Base-by-base conservation (phyloP, 2,113 vertebrate genomes). In the Cyphomyrus plagiostoma region DNA sequence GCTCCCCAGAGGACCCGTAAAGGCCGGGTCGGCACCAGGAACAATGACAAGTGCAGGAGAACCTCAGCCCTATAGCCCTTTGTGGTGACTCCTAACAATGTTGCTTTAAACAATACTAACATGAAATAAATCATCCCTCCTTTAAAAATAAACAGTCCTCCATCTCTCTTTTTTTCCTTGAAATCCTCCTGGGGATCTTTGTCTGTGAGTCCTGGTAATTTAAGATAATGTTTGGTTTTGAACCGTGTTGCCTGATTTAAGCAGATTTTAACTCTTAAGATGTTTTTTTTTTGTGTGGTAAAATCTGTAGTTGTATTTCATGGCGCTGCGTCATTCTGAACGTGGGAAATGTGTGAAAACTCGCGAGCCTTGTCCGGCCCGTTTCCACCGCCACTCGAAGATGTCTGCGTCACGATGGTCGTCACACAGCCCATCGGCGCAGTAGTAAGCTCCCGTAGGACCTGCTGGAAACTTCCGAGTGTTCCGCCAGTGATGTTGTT, bases 11-110 rank as follows among this genome's bases (percentile, higher is more conserved):
- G 90, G 48, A 84, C 50, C 87, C 19, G 89, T 90, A 92, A 92
- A 93, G 93, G 91, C 92, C 90, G 91, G 77, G n/a, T 70, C 91
- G 87, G 92, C 89, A 90, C 90, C 84, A 85, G 89, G 89, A 93
- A 93, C 91, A 93, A 92, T 93, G 90, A 89, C 86, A 89, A 90
- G 91, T 90, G 84, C 89, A 88, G 87, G 88, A 90, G 91, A 91
- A 90, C 88, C 85, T 89, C 83, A 5, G 89, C 77, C 80, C 10
- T 26, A n/a, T 26, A n/a, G 39, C 26, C 89, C 89, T 84, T 62
- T 91, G 89, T 86, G 89, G 82, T 82, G 50, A 84, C 88, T 90
- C 62, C 49, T 83, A 91, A 91, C 89, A 91, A 90, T 92, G 90
- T 91, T 89, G 90, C 91, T 88, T 92, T 88, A 86, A 92, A 92